phyloP scores from a whole-genome alignment of 2,888 invertebrate genomes.

The Folsomia candida region DNA sequence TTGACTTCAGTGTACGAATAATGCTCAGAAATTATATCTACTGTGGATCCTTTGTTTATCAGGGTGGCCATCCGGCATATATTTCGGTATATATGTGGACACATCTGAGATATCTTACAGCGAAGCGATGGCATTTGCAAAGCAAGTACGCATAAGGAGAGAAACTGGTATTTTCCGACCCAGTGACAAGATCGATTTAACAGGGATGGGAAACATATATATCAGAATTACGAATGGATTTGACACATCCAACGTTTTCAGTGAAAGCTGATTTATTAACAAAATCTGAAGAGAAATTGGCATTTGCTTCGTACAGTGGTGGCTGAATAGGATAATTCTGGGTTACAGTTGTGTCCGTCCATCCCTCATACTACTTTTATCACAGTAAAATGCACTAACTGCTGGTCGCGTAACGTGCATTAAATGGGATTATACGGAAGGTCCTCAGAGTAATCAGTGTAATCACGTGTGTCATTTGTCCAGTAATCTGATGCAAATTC shows the following conservation, averaged over 20 bases:
- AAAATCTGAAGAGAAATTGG: background rate
- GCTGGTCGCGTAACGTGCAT: no score
- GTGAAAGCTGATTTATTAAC: background rate
- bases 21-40: background rate
- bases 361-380: no score
- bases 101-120: background rate
- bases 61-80: background rate
- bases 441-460: no score
- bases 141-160: slow-evolving; percentile 1
- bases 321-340: no score
- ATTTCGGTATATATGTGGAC: background rate
- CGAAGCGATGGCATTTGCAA: no score
- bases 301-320: no score
- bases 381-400: no score
- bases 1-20: no score
- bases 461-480: no score
- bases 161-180: background rate
- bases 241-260: slow-evolving; percentile 2
- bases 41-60: background rate
- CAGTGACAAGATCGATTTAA: background rate
- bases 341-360: no score
- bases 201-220: background rate
- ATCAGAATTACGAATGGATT: slow-evolving; percentile 1
- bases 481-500: background rate
- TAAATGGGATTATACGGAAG: no score